Conservation (phyloP, 1,140 invertebrate genomes). For the Lordiphosa stackelbergi region DNA sequence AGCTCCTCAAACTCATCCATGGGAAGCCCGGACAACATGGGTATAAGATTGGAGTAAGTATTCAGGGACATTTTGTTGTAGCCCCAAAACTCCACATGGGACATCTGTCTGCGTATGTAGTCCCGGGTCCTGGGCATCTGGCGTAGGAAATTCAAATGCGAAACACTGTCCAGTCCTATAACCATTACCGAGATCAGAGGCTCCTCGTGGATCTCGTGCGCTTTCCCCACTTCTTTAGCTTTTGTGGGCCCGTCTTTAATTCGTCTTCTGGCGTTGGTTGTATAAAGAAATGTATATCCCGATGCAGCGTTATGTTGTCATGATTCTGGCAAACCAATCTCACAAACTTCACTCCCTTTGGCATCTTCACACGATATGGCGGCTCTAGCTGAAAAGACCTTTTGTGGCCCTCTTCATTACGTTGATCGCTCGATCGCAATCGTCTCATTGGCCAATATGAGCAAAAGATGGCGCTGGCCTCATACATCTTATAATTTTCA, state of each 20-base stretch:
- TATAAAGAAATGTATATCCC: constrained; percentile 28
- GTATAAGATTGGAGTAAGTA: constrained; percentile 18
- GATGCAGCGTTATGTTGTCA: not conserved
- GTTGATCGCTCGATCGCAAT: not conserved
- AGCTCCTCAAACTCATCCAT: not conserved
- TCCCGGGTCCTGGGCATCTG: constrained; percentile 20
- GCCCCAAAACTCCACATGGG: constrained; percentile 41
- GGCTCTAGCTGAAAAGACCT: not conserved
- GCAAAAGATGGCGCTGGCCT: not conserved
- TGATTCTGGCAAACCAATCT: not conserved
- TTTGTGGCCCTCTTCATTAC: not conserved
- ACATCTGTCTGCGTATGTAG: constrained; percentile 11
- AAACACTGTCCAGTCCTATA: constrained; percentile 29
- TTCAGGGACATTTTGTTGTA: constrained; percentile 24
- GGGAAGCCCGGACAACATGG: constrained; percentile 20
- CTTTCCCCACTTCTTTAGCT: constrained; percentile 3
- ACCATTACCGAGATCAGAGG: constrained; percentile 28
- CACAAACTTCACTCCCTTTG: not conserved
- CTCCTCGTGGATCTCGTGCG: not conserved
- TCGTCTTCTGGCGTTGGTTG: constrained; percentile 7
- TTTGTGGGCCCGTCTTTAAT: not conserved
- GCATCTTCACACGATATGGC: constrained; percentile 12
- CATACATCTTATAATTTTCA: not conserved
- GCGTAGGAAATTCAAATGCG: constrained; percentile 30
- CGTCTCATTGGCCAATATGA: constrained; percentile 7